These are phyloP conservation scores for Synergus laeviventris DNA, from an alignment of 2,888 invertebrate genomes.

Conservation along the genomic window DNA sequence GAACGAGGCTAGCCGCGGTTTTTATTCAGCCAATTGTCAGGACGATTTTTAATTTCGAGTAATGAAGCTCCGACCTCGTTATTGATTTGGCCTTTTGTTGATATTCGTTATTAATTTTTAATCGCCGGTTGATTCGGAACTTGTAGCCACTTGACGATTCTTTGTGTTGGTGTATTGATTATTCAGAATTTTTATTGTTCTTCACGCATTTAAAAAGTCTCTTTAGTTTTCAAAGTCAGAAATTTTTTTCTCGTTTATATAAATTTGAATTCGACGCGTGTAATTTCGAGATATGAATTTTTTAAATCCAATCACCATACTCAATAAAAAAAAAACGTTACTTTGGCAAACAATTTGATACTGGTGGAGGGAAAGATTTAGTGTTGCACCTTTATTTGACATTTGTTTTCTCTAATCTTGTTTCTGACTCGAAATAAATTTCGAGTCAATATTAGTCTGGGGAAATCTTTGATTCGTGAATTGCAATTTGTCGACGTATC, in stretches of 20 bases:
- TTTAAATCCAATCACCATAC: too few species aligned
- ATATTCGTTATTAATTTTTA: constrained; percentile 75
- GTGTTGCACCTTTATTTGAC: too few species aligned
- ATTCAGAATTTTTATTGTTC: constrained; percentile 9
- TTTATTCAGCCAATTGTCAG: constrained; percentile 65
- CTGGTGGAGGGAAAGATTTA: too few species aligned
- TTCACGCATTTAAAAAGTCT: not conserved
- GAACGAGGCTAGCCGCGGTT: constrained; percentile 61
- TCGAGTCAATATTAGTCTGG: constrained; percentile 55
- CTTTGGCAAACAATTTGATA: too few species aligned
- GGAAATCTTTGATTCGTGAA: constrained; percentile 54
- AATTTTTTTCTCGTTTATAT: too few species aligned
- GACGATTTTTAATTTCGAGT: constrained; percentile 70
- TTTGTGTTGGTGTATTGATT: constrained; percentile 3
- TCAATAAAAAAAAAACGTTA: too few species aligned
- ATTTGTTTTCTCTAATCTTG: constrained; percentile 23
- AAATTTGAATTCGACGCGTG: too few species aligned
- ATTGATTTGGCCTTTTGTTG: constrained; percentile 65
- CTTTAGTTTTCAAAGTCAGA: not conserved
- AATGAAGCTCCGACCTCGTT: constrained; percentile 66
- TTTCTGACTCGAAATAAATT: constrained; percentile 3
- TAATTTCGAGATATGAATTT: too few species aligned
- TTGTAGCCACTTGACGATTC: constrained; percentile 10
- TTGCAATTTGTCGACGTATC: constrained; percentile 73
- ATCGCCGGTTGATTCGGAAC: constrained; percentile 55